A percentile compares a stretch with the other conserved stretches of the same genome.
These are phyloP conservation scores for Setipinna tenuifilis DNA, from an alignment of 2,797 vertebrate species.

Conservation along the genomic window DNA sequence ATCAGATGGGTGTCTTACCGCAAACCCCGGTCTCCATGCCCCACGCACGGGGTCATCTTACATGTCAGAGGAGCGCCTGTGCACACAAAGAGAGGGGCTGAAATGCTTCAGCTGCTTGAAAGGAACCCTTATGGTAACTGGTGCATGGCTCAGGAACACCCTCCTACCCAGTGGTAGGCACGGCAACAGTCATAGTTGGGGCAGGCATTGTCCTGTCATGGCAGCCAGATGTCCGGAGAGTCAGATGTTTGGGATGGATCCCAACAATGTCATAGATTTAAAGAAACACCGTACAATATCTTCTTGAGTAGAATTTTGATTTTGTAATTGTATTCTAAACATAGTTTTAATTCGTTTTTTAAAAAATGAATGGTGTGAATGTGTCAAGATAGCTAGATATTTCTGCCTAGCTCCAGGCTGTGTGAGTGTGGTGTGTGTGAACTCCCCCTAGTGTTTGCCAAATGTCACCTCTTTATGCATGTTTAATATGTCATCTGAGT, in stretches of 20 bases:
- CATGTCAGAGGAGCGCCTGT: slow-evolving; percentile 62
- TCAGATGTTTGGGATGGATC: not conserved
- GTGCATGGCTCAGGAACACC: slow-evolving; percentile 42
- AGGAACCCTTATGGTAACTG: slow-evolving; percentile 57
- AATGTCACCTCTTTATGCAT: slow-evolving; percentile 37
- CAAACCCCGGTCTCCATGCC: slow-evolving; percentile 63
- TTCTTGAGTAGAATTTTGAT: not conserved
- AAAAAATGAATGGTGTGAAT: not conserved
- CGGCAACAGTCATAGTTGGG: not conserved
- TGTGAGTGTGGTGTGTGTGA: slow-evolving; percentile 8
- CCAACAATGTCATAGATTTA: not conserved
- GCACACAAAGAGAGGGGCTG: slow-evolving; percentile 64
- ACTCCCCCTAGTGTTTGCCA: slow-evolving; percentile 54
- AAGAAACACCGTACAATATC: not conserved
- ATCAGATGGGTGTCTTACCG: slow-evolving; percentile 59
- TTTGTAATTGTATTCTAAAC: not conserved
- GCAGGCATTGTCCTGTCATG: not conserved
- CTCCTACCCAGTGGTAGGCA: not conserved
- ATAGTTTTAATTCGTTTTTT: not conserved
- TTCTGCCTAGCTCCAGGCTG: not conserved
- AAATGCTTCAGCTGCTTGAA: slow-evolving; percentile 59
- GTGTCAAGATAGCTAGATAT: not conserved
- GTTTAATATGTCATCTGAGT: slow-evolving; percentile 46
- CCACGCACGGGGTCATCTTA: slow-evolving; percentile 65
- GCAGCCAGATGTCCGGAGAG: slow-evolving; percentile 8